Evolutionary conservation across 2,113 vertebrate species (phyloP).

Genomic region (Perca fluviatilis): DNA sequence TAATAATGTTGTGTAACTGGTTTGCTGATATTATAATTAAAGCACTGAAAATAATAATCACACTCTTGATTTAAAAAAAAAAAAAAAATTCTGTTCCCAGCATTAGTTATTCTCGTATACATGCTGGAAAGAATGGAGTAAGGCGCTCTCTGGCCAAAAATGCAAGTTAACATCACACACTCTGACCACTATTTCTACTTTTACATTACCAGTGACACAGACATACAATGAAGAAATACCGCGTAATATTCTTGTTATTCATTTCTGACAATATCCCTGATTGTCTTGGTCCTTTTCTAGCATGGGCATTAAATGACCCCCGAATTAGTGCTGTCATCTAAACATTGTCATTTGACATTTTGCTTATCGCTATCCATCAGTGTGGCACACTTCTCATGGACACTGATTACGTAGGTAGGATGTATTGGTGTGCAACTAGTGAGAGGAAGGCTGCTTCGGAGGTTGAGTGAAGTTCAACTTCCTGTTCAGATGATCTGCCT

Average conservation of each 20-base stretch:
- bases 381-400: constrained; percentile 63
- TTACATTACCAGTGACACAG: constrained; percentile 78
- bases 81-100: constrained; percentile 52
- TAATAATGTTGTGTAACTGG: constrained; percentile 39
- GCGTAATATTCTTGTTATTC: constrained; percentile 73
- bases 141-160: constrained; percentile 83
- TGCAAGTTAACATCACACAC: constrained; percentile 76
- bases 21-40: constrained; percentile 56
- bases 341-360: constrained; percentile 61
- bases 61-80: constrained; percentile 15
- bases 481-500: constrained; percentile 31
- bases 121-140: constrained; percentile 73
- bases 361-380: constrained; percentile 43
- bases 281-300: constrained; percentile 79
- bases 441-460: constrained; percentile 56
- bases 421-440: constrained; percentile 59
- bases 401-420: constrained; percentile 41
- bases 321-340: constrained; percentile 65
- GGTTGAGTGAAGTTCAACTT: constrained; percentile 40
- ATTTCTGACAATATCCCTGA: constrained; percentile 83
- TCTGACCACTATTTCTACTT: constrained; percentile 80
- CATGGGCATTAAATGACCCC: constrained; percentile 53
- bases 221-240: constrained; percentile 81
- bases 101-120: constrained; percentile 53
- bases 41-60: constrained; percentile 67